These are phyloP conservation scores for Drosophila mimetica DNA, from an alignment of 2,888 invertebrate genomes.

Conservation along the genomic window DNA sequence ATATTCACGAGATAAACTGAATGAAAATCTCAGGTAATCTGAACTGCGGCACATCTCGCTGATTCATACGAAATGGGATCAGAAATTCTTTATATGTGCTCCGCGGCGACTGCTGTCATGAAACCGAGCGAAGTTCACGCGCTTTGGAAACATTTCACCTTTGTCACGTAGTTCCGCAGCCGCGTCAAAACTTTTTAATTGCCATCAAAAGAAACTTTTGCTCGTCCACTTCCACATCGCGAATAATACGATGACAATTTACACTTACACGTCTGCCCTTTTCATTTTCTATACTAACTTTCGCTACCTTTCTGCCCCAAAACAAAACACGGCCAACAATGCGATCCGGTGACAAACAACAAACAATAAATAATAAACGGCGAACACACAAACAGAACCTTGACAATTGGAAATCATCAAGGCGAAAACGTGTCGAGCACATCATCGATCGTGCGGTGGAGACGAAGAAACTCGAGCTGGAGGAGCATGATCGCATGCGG, in stretches of 20 bases:
- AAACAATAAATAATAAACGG: conserved; percentile 21
- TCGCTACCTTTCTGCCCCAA: conserved; percentile 49
- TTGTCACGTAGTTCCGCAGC: conserved; percentile 60
- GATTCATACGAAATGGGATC: conserved; percentile 11
- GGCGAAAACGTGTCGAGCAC: conserved; percentile 96
- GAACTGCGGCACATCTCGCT: conserved; percentile 14
- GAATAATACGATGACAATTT: conserved; percentile 27
- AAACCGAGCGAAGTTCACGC: conserved; percentile 43
- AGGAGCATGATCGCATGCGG: conserved; percentile 89
- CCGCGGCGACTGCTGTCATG: conserved; percentile 4
- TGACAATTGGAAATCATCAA: conserved; percentile 96
- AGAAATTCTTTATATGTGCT: conserved; percentile 10
- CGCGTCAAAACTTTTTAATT: conserved; percentile 67
- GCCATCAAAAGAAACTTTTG: conserved; percentile 40
- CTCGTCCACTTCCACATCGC: conserved; percentile 34
- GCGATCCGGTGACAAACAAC: conserved; percentile 35
- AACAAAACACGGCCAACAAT: conserved; percentile 32
- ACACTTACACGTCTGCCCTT: conserved; percentile 33
- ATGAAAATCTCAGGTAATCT: conserved; percentile 5
- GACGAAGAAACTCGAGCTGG: conserved; percentile 93
- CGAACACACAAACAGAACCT: conserved; percentile 88
- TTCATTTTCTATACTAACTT: conserved; percentile 65
- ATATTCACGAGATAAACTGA: conserved; percentile 3
- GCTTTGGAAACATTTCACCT: conserved; percentile 52
- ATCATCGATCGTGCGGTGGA: conserved; percentile 95